Base-by-base conservation (phyloP, 1,140 invertebrate species). In the Littorina saxatilis region DNA sequence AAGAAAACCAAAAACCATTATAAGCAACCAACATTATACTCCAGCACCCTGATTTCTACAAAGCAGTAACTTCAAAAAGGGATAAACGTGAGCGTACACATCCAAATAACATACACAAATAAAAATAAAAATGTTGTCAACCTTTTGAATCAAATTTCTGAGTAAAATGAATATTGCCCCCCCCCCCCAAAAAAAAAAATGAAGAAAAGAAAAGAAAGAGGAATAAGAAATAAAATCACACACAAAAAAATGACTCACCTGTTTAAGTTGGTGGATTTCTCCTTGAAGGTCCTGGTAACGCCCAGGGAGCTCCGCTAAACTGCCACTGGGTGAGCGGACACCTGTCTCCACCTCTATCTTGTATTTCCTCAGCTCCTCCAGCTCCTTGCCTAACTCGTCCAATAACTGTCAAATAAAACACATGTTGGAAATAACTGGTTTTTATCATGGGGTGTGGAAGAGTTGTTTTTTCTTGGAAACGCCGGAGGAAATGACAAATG, bases 251-350 rank as follows among this genome's bases (percentile, higher is more conserved):
- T 40, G 11, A 77, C 84, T 87, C 95, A 92, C 95, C 74, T 95
- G 92, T 86, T 93, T 93, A 17, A 95, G 88, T 82, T 88, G 89
- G 79, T 91, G 91, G 23, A 95, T 89, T 87, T 94, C 93, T n/a
- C 91, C 87, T 82, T 95, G 92, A 47, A 94, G 86, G 80, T 94
- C 93, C 52, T 85, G 82, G 75, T 92, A 88, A 66, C 90, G 86
- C 9, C 90, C 89, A 4, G 89, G 89, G 35, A 92, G 83, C 68
- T 92, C 91, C 50, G 82, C 81, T 23, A 84, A 80, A 74, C 84
- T 86, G 23, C 87, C 86, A 27, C 81, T 87, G 72, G 85, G 84
- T 40, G 82, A 82, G 82, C 80, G 83, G 20, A 15, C 78, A 35
- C 63, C 76, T 29, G 43, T 75, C 37, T 89, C 89, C 32, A 81